Evolutionary conservation across 2,888 invertebrate genomes (phyloP), one percentile per base, ranked within the genome.

Genomic region (Orthonevra nobilis): DNA sequence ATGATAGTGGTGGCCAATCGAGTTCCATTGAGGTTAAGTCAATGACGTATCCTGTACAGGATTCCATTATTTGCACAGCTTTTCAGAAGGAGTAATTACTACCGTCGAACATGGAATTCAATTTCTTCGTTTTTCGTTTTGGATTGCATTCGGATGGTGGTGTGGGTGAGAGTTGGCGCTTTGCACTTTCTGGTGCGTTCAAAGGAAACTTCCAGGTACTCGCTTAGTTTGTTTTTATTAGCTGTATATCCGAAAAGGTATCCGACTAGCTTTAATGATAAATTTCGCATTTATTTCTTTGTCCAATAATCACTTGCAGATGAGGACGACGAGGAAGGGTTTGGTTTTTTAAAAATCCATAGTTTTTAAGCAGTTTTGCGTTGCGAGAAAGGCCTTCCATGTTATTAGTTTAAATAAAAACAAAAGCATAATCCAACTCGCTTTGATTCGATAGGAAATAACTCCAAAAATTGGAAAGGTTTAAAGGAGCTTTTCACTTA

Each of bases 61-160:
- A 66, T 73, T 42, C 54, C 54, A 73, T 79, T 79, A 79, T 79
- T 79, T 79, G 73, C 73, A 56, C 60, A 66, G 66, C 66, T 34
- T 73, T 72, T 73, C 73, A 60, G 66, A 61, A 73, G 73, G 54
- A 72, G 66, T 79, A 79, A 79, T 79, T 79, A 79, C 73, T 72
- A 73, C 79, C 79, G 66, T 66, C 79, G 73, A 61, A 79, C 72
- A 66, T 66, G 79, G 73, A 79, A 79, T 73, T 72, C 66, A 79
- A 79, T 79, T 79, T 56, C 70, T 79, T 56, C 42, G 34, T 54
- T 79, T 77, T 73, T 48, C 60, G 34, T 72, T 73, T 48, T 60
- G 34, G 66, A 73, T 79, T 72, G 52, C 72, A 61, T 50, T 79
- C 40, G 36, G 28, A 28, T 52, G 46, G 10, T 42, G 68, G 26